phyloP scores from a whole-genome alignment of 2,888 invertebrate genomes.

The Metopia argyrocephala region DNA sequence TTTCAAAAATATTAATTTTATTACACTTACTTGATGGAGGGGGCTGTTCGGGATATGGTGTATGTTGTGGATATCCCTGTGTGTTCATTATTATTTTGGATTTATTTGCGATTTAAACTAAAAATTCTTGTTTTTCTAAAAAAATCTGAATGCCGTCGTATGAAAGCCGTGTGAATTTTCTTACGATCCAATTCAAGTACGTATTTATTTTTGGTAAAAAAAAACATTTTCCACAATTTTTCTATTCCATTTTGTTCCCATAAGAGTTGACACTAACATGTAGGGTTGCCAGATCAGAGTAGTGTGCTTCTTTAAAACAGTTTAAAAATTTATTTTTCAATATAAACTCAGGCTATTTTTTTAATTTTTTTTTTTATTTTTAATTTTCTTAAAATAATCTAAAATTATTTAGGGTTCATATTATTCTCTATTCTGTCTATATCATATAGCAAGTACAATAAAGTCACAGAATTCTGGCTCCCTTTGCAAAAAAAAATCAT shows the following conservation, averaged over 20 bases:
- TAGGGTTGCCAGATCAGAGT: background rate
- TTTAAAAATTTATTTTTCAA: too few relatives aligned
- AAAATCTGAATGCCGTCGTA: background rate
- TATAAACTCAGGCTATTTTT: background rate
- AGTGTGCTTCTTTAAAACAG: background rate
- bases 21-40: conserved; percentile 44
- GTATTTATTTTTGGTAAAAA: background rate
- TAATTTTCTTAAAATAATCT: too few relatives aligned
- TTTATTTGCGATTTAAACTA: background rate
- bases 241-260: background rate
- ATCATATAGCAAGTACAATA: too few relatives aligned
- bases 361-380: background rate
- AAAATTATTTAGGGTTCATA: too few relatives aligned
- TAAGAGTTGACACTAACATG: background rate
- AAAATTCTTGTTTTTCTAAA: background rate
- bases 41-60: conserved; percentile 20
- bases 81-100: conserved; percentile 51
- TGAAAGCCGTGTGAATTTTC: background rate
- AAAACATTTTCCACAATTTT: background rate
- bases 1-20: background rate
- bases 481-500: too few relatives aligned
- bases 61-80: conserved; percentile 53
- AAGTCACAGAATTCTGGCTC: too few relatives aligned
- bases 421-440: too few relatives aligned
- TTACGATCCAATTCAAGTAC: conserved; percentile 5